Conservation (phyloP, 2,797 vertebrate species). For the Pristis pectinata region DNA sequence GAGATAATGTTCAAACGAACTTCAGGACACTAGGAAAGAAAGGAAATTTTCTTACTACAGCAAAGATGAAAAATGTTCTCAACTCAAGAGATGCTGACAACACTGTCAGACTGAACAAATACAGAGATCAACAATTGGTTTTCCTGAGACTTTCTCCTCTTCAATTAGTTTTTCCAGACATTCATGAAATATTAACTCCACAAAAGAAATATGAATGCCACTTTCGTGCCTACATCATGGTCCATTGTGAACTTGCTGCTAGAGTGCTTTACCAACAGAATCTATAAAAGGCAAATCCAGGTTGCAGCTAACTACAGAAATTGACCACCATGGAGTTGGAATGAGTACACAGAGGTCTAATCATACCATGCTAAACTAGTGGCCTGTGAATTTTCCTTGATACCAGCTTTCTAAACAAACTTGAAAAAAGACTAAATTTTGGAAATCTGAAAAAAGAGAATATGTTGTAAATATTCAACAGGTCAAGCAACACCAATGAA, state of each 20-base stretch:
- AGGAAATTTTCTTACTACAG: neutral
- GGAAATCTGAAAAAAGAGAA: too few relatives aligned
- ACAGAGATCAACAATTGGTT: neutral
- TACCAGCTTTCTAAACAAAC: neutral
- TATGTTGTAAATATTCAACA: too few relatives aligned
- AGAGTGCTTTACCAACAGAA: neutral
- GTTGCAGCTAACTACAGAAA: neutral
- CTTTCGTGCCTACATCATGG: neutral
- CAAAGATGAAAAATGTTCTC: neutral
- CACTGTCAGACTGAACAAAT: neutral
- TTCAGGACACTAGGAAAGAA: slow-evolving; percentile 70
- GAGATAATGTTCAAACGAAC: slow-evolving; percentile 88
- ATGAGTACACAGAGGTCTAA: neutral
- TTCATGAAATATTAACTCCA: neutral
- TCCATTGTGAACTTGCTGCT: neutral
- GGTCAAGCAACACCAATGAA: too few relatives aligned
- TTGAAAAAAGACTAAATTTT: neutral
- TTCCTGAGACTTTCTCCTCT: neutral
- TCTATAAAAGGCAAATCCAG: neutral
- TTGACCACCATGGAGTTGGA: neutral
- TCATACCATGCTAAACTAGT: neutral
- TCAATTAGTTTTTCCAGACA: neutral
- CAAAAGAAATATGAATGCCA: neutral
- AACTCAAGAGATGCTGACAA: neutral
- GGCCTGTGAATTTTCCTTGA: neutral